Percentiles rank a stretch among this genome's conserved stretches.
These are phyloP conservation scores for Drosophila anomelani DNA, from an alignment of 2,888 invertebrate species.

Conservation along the genomic window DNA sequence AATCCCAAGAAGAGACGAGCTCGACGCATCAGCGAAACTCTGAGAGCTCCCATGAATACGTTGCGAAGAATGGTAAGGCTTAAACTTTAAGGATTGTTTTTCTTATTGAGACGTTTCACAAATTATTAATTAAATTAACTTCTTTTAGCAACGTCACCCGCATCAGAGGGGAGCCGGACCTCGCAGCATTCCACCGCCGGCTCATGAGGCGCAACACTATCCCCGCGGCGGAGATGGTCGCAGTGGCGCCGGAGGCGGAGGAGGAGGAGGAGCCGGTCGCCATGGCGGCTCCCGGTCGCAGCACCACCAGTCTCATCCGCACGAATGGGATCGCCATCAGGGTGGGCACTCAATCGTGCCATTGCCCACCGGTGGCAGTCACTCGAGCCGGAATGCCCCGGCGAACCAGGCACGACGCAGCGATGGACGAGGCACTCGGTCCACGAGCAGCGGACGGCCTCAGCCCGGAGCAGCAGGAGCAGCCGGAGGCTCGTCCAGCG, in stretches of 20 bases:
- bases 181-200: conserved; percentile 86
- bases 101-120: neutral
- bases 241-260: conserved; percentile 41
- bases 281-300: conserved; percentile 58
- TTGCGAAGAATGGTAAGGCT: conserved; percentile 91
- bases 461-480: conserved; percentile 56
- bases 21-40: conserved; percentile 95
- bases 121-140: neutral
- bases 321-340: conserved; percentile 83
- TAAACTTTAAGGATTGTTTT: too few species aligned
- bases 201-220: conserved; percentile 83
- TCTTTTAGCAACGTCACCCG: conserved; percentile 84
- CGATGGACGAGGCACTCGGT: conserved; percentile 84
- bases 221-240: conserved; percentile 62
- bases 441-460: conserved; percentile 73
- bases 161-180: conserved; percentile 83
- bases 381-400: conserved; percentile 84
- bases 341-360: conserved; percentile 82
- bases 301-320: conserved; percentile 80
- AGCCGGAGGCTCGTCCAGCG: conserved; percentile 44
- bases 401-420: conserved; percentile 84
- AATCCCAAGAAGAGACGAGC: conserved; percentile 99
- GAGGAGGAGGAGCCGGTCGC: conserved; percentile 32
- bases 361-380: conserved; percentile 78
- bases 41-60: conserved; percentile 96